Percentiles rank a stretch among this genome's conserved stretches.
These are phyloP conservation scores for Rhea americana DNA, from an alignment of 2,113 vertebrate genomes.

Conservation along the genomic window DNA sequence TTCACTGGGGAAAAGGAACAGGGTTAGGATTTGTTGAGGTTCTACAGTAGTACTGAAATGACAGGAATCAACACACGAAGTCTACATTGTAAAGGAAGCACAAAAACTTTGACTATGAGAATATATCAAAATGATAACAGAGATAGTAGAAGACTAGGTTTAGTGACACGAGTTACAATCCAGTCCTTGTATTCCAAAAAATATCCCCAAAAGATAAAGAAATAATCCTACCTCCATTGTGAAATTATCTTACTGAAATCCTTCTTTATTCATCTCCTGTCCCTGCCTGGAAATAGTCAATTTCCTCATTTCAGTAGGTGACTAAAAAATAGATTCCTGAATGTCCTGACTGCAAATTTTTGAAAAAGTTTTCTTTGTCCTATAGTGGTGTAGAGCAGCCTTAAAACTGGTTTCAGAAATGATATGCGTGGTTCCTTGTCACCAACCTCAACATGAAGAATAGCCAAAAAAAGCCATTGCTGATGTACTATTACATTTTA, in stretches of 20 bases:
- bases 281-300: neutral
- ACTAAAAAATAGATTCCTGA: neutral
- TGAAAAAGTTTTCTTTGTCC: neutral
- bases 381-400: neutral
- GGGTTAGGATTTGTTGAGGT: neutral
- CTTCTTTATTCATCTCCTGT: neutral
- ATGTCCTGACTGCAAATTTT: neutral
- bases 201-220: neutral
- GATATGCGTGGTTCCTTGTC: neutral
- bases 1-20: neutral
- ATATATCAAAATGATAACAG: neutral
- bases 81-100: neutral
- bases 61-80: neutral
- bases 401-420: neutral
- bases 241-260: neutral
- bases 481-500: neutral
- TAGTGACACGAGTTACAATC: neutral
- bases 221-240: neutral
- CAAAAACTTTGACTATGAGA: neutral
- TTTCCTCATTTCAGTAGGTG: neutral
- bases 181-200: neutral
- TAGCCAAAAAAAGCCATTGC: neutral
- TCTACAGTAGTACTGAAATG: neutral
- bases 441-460: neutral
- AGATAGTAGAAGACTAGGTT: neutral